A percentile compares a stretch with the other conserved stretches of the same genome.
Conservation (phyloP, 2,888 invertebrate species). For the Julus scandinavius region DNA sequence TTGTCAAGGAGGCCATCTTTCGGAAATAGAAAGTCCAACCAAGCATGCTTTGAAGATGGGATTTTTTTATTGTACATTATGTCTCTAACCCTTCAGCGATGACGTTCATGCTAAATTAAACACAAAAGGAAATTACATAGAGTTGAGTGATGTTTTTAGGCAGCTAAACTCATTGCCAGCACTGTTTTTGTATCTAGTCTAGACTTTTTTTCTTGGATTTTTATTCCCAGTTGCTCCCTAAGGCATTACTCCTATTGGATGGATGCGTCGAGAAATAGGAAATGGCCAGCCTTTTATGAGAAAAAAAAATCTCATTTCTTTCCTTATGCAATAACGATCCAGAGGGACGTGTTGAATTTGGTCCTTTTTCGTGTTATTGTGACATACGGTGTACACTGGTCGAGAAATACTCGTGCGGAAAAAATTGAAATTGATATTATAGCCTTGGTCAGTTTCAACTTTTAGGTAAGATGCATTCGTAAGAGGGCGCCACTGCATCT, state of each 20-base stretch:
- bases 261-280: slow-evolving; percentile 24
- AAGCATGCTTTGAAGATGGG: not conserved
- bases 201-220: slow-evolving; percentile 36
- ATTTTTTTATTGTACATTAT: slow-evolving; percentile 42
- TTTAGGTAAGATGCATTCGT: not conserved
- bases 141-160: slow-evolving; percentile 45
- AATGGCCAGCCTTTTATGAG: not conserved
- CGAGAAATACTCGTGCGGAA: not conserved
- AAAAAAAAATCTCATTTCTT: slow-evolving; percentile 41
- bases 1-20: not conserved
- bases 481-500: not conserved
- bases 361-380: not conserved
- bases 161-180: slow-evolving; percentile 42
- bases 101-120: slow-evolving; percentile 46
- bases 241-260: slow-evolving; percentile 41
- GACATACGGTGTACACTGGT: not conserved
- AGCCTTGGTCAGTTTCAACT: not conserved
- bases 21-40: slow-evolving; percentile 22
- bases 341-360: slow-evolving; percentile 30
- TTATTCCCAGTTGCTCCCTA: slow-evolving; percentile 37
- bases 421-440: not conserved
- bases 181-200: slow-evolving; percentile 41
- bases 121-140: slow-evolving; percentile 43
- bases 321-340: slow-evolving; percentile 41
- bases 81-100: slow-evolving; percentile 34